Percentiles rank a stretch among this genome's conserved stretches.
Evolutionary conservation across 2,113 vertebrate genomes (phyloP).

Genomic region (Brachypteracias leptosomus): DNA sequence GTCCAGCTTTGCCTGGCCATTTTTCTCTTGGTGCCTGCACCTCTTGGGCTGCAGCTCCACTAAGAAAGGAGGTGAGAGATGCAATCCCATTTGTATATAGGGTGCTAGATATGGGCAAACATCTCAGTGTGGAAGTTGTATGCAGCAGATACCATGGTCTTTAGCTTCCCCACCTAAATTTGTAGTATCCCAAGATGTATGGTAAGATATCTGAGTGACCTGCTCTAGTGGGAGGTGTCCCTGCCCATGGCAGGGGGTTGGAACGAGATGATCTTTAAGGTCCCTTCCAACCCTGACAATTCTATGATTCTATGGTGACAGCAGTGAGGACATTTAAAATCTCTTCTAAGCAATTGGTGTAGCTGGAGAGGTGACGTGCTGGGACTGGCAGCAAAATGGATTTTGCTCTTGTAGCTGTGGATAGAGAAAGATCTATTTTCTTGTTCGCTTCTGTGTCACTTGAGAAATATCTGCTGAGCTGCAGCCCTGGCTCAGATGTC

Average conservation of each 20-base stretch:
- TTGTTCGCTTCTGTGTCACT: not conserved
- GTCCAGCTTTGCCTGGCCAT: not conserved
- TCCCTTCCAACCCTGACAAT: too few species aligned
- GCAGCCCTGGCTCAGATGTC: not conserved
- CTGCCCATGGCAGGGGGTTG: too few species aligned
- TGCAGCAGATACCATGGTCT: too few species aligned
- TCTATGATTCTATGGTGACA: too few species aligned
- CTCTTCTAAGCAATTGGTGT: not conserved
- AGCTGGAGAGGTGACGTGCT: not conserved
- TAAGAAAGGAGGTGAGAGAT: not conserved
- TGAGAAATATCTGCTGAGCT: not conserved
- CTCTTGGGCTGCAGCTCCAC: not conserved
- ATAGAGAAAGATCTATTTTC: not conserved
- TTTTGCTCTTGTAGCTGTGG: not conserved
- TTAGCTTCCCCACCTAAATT: not conserved
- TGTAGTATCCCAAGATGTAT: fast-evolving
- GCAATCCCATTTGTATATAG: fast-evolving
- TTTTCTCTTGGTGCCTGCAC: not conserved
- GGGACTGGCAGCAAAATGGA: not conserved
- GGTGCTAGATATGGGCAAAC: not conserved
- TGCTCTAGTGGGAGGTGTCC: too few species aligned
- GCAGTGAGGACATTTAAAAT: not conserved
- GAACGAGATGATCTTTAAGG: too few species aligned
- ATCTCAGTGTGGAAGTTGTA: fast-evolving
- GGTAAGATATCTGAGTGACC: too few species aligned